Conservation (phyloP, 2,888 invertebrate genomes). For the Nyleta sp. region DNA sequence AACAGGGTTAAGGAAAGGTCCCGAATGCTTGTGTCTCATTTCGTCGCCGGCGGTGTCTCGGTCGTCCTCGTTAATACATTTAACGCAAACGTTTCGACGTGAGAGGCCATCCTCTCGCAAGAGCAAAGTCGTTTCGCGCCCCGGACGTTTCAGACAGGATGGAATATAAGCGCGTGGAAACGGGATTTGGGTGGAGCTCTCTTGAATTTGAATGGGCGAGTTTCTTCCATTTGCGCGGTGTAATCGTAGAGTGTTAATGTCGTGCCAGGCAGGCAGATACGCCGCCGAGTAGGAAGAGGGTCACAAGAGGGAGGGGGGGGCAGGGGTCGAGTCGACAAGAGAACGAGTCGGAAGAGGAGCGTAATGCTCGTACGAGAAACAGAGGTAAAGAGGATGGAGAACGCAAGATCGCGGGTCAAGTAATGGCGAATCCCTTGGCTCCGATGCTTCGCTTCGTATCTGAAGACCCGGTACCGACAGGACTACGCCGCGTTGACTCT, state of each 20-base stretch:
- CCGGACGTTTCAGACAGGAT: conserved; percentile 60
- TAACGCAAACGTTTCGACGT: conserved; percentile 62
- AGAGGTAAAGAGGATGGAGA: conserved; percentile 44
- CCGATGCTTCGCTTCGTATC: conserved; percentile 38
- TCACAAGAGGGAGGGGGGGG: conserved; percentile 10
- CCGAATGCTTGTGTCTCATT: conserved; percentile 44
- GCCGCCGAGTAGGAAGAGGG: conserved; percentile 29
- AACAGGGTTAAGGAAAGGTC: conserved; percentile 23
- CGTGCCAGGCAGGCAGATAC: conserved; percentile 62
- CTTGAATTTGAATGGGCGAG: conserved; percentile 74
- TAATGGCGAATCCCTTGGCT: conserved; percentile 52
- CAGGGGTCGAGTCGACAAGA: conserved; percentile 32
- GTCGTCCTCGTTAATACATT: conserved; percentile 66
- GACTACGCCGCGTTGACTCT: conserved; percentile 19
- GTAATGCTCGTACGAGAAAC: conserved; percentile 38
- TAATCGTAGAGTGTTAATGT: conserved; percentile 74
- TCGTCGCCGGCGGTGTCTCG: conserved; percentile 39
- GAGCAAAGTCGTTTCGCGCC: conserved; percentile 64
- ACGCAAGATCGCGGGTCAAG: conserved; percentile 56
- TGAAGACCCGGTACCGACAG: conserved; percentile 13
- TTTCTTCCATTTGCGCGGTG: conserved; percentile 73
- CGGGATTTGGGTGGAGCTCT: conserved; percentile 69
- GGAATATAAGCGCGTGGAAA: conserved; percentile 67
- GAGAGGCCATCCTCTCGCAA: conserved; percentile 50
- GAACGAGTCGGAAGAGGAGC: conserved; percentile 51